Evolutionary conservation across 1,140 invertebrate species (phyloP), one percentile per base, ranked within the genome.

Genomic region (Caerostris darwini): DNA sequence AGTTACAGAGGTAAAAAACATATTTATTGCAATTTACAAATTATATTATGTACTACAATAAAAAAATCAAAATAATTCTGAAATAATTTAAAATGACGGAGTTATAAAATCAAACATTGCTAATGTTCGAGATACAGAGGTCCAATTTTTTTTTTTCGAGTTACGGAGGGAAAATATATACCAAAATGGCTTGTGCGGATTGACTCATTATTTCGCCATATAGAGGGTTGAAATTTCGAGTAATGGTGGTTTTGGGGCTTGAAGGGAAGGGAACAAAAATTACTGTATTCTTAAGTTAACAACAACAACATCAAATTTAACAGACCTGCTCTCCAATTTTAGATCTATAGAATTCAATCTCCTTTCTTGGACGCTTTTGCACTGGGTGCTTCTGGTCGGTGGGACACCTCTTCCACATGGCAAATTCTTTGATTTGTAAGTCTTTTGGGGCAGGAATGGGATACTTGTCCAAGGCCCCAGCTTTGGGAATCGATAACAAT

Each of bases 381-480:
- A 92, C 5, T 3, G 90, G 90, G 17, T 85, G 56, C 19, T 92
- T 92, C 34, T n/a, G 54, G 17, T 92, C 90, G n/a, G 54, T 67
- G 3, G 90, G 90, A 7, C 85, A 50, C 10, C 17, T 61, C 56
- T n/a, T 85, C 90, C 90, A 92, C 90, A 92, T 85, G 1, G 90
- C 7, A 10, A 92, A 14, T 7, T 85, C 90, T 3, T 85, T 17
- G 6, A 83, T n/a, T 53, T 61, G 58, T 8, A 85, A 7, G 8
- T 17, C 7, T 58, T 85, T 67, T 14, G 50, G 59, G 4, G 90
- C 81, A 5, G 77, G 90, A n/a, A 92, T 14, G n/a, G 59, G 81
- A 34, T 8, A 67, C 58, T 57, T 53, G 17, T 85, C 82, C 3
- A 53, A 50, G 7, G 54, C 59, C 14, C 81, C 14, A 17, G 19